A percentile compares a stretch with the other conserved stretches of the same genome.
Evolutionary conservation across 2,113 vertebrate species (phyloP).

Genomic region (Triplophysa siluroides): DNA sequence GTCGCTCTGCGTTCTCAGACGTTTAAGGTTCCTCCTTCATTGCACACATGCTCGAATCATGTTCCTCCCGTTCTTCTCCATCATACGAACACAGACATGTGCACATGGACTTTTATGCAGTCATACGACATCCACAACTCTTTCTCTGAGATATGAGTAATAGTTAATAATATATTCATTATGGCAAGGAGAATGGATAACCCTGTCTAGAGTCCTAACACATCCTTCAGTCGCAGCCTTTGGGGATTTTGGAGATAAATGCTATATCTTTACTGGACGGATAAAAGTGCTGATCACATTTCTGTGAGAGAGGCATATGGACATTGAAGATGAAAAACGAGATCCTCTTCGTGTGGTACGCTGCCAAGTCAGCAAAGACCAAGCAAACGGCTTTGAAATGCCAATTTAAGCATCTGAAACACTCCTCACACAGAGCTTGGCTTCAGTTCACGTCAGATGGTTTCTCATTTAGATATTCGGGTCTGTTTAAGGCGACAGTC

Average conservation of each 20-base stretch:
- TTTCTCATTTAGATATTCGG: too few species aligned
- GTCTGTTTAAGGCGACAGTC: too few species aligned
- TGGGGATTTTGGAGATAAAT: neutral
- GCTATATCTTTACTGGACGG: neutral
- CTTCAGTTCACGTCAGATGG: slow-evolving; percentile 7
- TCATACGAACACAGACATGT: neutral
- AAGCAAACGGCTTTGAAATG: slow-evolving; percentile 25
- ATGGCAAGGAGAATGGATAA: neutral
- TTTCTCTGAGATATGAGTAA: neutral
- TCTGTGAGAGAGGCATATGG: neutral
- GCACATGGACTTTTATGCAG: slow-evolving; percentile 7
- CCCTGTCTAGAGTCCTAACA: neutral
- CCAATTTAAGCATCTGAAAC: neutral
- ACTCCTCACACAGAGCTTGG: neutral
- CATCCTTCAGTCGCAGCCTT: neutral
- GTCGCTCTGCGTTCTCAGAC: slow-evolving; percentile 17
- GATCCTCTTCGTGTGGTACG: neutral
- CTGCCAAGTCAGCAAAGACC: slow-evolving; percentile 22
- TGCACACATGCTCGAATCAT: neutral
- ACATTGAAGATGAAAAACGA: slow-evolving; percentile 4
- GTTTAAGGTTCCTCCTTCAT: neutral
- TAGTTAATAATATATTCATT: neutral
- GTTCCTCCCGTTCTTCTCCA: neutral
- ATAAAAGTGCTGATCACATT: neutral
- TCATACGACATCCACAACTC: neutral